phyloP scores from a whole-genome alignment of 2,797 vertebrate genomes.

The Thaleichthys pacificus region DNA sequence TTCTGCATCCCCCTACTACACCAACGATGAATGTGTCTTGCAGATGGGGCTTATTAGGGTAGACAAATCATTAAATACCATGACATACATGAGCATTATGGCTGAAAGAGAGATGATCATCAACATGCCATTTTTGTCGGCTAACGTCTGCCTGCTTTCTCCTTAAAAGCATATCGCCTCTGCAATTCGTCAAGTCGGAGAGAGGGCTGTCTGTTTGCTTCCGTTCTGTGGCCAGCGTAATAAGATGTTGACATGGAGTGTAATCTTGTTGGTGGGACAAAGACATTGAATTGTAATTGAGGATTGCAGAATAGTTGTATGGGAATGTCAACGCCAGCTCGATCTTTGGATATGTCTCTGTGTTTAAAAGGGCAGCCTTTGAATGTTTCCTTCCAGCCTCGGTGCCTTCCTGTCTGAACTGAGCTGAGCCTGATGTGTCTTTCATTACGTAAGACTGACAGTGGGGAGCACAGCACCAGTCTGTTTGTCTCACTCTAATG shows the following conservation, averaged over 20 bases:
- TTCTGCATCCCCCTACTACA: conserved; percentile 23
- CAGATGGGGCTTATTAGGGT: conserved; percentile 43
- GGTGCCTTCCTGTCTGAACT: conserved; percentile 11
- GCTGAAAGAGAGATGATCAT: conserved; percentile 50
- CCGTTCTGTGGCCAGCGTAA: too few relatives aligned
- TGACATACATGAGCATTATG: conserved; percentile 26
- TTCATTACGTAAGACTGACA: conserved; percentile 72
- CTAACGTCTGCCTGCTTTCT: too few relatives aligned
- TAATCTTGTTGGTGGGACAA: too few relatives aligned
- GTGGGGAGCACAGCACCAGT: conserved; percentile 58
- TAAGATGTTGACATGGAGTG: too few relatives aligned
- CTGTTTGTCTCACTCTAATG: conserved; percentile 74
- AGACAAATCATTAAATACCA: conserved; percentile 49
- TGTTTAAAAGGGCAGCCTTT: too few relatives aligned
- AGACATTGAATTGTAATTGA: too few relatives aligned
- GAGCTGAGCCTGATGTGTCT: conserved; percentile 59
- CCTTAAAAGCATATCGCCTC: too few relatives aligned
- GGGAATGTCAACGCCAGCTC: too few relatives aligned
- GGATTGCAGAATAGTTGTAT: too few relatives aligned
- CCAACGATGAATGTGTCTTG: conserved; percentile 42
- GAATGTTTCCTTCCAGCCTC: neutral
- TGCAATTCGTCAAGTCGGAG: too few relatives aligned
- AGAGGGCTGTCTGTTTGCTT: too few relatives aligned
- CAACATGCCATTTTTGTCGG: conserved; percentile 21
- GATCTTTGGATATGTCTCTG: too few relatives aligned